Conservation (phyloP, 2,797 vertebrate genomes). For the Dermochelys coriacea region DNA sequence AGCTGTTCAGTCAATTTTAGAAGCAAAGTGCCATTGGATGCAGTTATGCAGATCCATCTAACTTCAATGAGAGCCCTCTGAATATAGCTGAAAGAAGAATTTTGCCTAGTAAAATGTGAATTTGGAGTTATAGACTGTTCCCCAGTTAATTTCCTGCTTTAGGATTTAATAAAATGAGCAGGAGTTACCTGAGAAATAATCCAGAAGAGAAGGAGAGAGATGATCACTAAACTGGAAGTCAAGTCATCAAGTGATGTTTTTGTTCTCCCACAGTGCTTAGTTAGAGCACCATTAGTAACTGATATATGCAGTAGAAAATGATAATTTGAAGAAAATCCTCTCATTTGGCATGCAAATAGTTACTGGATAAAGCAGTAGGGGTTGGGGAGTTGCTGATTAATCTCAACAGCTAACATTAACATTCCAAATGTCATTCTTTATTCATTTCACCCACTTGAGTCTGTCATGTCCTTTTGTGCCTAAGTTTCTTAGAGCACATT, state of each 20-base stretch:
- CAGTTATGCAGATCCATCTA: not conserved
- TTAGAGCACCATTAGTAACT: fast-evolving
- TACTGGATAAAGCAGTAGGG: constrained; percentile 11
- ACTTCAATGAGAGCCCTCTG: not conserved
- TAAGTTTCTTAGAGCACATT: not conserved
- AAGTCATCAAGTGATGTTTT: not conserved
- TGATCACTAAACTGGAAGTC: not conserved
- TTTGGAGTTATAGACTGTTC: not conserved
- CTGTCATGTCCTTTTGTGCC: constrained; percentile 30
- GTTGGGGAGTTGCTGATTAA: not conserved
- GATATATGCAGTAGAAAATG: fast-evolving
- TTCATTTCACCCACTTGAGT: constrained; percentile 51
- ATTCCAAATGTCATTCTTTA: constrained; percentile 49
- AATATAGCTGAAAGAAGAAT: not conserved
- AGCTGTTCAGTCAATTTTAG: not conserved
- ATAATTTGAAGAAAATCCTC: not conserved
- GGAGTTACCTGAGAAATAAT: not conserved
- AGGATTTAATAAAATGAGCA: not conserved
- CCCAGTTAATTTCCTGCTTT: constrained; percentile 11
- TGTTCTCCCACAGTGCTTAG: not conserved
- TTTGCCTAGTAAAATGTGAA: not conserved
- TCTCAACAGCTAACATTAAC: constrained; percentile 19
- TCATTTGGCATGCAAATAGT: constrained; percentile 22
- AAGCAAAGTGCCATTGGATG: constrained; percentile 2
- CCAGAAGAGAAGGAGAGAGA: not conserved